These are phyloP conservation scores for Podarcis siculus DNA, from an alignment of 2,797 vertebrate genomes.

Conservation along the genomic window DNA sequence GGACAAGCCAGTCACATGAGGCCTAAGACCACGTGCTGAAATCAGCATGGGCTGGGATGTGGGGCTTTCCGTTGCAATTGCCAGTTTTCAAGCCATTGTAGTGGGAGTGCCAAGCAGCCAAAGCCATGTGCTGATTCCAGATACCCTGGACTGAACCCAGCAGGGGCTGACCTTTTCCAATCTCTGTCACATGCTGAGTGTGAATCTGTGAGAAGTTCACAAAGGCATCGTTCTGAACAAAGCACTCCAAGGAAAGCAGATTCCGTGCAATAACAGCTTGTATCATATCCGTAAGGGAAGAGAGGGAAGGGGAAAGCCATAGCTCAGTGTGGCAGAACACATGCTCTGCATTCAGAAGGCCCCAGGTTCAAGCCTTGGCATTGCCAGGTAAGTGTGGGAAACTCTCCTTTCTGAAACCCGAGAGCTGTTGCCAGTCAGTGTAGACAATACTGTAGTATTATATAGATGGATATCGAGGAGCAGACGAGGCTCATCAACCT, in stretches of 20 bases:
- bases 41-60: background rate
- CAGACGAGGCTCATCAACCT: too few species aligned
- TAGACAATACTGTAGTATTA: too few species aligned
- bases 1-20: background rate
- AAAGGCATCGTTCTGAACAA: background rate
- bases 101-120: background rate
- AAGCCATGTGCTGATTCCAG: background rate
- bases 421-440: too few species aligned
- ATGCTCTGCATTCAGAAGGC: too few species aligned
- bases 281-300: background rate
- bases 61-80: background rate
- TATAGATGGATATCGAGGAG: too few species aligned
- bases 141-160: background rate
- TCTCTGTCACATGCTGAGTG: too few species aligned
- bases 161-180: background rate
- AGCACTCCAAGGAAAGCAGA: background rate
- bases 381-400: too few species aligned
- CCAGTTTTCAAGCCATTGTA: background rate
- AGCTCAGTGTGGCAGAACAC: too few species aligned
- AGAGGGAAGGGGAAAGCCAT: background rate
- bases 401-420: too few species aligned
- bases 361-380: too few species aligned
- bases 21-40: background rate
- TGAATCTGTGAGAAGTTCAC: background rate
- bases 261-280: background rate